Evolutionary conservation across 2,888 invertebrate species (phyloP).

Genomic region (Athalia cordata): DNA sequence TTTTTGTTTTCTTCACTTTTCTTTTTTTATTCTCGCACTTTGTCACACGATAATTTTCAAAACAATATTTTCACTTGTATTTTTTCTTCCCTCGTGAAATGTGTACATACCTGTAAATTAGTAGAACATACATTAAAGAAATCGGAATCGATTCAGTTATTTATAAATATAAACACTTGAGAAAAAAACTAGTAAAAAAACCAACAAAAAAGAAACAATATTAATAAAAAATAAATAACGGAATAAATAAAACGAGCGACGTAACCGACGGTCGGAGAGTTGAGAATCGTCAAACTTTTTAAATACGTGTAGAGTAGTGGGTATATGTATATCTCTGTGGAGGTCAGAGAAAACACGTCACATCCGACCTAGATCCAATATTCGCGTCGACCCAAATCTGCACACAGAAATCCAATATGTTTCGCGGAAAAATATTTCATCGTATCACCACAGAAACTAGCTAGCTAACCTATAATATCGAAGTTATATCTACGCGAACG

Average conservation of each 20-base stretch:
- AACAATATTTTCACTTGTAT: not conserved
- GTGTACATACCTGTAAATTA: too few relatives aligned
- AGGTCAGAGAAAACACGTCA: conserved; percentile 43
- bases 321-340: conserved; percentile 16
- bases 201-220: too few relatives aligned
- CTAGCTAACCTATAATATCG: too few relatives aligned
- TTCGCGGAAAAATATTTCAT: not conserved
- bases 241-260: not conserved
- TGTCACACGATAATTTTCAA: not conserved
- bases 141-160: not conserved
- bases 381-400: conserved; percentile 38
- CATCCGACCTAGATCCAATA: conserved; percentile 41
- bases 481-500: too few relatives aligned
- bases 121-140: too few relatives aligned
- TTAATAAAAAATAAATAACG: not conserved
- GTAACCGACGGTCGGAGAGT: not conserved
- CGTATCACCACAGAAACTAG: too few relatives aligned
- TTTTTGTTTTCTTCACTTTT: too few relatives aligned
- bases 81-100: not conserved
- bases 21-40: too few relatives aligned
- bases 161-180: not conserved
- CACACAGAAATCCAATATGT: conserved; percentile 11
- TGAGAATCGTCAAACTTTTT: conserved; percentile 8
- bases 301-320: conserved; percentile 4
- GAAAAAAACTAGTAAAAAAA: too few relatives aligned